These are phyloP conservation scores for Drosophila pectinifera DNA, from an alignment of 1,140 invertebrate species.

Conservation along the genomic window DNA sequence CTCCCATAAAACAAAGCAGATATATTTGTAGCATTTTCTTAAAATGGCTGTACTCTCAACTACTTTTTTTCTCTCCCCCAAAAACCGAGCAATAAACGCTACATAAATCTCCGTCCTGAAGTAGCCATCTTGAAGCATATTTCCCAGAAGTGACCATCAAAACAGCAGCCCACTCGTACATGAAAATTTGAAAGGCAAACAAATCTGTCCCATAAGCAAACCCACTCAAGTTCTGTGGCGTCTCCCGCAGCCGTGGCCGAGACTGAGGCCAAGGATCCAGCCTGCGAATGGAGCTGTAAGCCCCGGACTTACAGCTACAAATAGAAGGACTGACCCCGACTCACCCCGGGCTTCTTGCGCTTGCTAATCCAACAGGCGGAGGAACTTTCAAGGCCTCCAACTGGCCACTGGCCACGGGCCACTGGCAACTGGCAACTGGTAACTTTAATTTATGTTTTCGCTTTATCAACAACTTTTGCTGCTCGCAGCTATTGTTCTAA, in stretches of 20 bases:
- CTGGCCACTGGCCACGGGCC: neutral
- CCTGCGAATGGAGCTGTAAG: conserved; percentile 23
- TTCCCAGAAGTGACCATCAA: conserved; percentile 40
- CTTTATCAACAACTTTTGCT: conserved; percentile 39
- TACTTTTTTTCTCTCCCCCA: neutral
- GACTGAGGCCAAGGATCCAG: conserved; percentile 14
- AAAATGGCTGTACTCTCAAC: neutral
- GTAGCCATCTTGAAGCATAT: conserved; percentile 15
- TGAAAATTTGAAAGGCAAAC: conserved; percentile 46
- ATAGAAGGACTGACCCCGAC: conserved; percentile 43
- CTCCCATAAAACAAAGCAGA: neutral
- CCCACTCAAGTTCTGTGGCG: conserved; percentile 18
- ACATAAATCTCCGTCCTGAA: conserved; percentile 19
- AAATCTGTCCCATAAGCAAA: conserved; percentile 46
- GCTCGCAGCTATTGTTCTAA: conserved; percentile 63
- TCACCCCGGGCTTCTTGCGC: conserved; percentile 45
- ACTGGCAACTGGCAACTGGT: conserved; percentile 12
- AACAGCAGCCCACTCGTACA: conserved; percentile 20
- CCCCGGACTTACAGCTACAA: conserved; percentile 47
- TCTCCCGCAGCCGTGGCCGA: neutral
- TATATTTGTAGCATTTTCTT: neutral
- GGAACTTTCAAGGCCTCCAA: conserved; percentile 46
- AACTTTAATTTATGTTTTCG: conserved; percentile 62
- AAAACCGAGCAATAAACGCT: neutral
- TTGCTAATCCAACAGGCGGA: conserved; percentile 63